Percentiles rank a stretch among this genome's conserved stretches.
These are phyloP conservation scores for Melanchra persicariae DNA, from an alignment of 2,888 invertebrate genomes.

Conservation along the genomic window DNA sequence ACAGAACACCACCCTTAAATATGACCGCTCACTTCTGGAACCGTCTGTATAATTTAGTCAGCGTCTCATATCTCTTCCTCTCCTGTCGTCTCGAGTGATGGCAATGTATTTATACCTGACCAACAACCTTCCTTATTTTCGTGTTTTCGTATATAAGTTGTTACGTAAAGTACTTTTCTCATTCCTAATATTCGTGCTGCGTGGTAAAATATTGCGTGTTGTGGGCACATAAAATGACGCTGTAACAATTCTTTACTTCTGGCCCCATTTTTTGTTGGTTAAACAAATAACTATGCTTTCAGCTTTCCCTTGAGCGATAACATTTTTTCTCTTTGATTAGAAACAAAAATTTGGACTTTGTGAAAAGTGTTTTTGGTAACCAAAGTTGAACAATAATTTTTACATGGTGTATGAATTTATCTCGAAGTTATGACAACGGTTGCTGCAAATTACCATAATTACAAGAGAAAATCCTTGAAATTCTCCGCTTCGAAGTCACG, in stretches of 20 bases:
- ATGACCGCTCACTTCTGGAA: too few species aligned
- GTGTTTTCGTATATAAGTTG: neutral
- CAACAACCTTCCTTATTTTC: neutral
- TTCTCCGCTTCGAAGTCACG: neutral
- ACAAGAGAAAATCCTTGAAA: too few species aligned
- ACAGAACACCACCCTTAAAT: too few species aligned
- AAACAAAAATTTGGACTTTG: neutral
- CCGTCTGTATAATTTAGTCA: too few species aligned
- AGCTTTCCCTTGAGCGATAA: slow-evolving; percentile 13
- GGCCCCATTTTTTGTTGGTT: slow-evolving; percentile 31
- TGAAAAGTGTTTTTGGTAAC: neutral
- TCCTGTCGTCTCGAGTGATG: too few species aligned
- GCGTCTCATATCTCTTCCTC: too few species aligned
- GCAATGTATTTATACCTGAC: neutral
- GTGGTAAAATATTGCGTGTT: slow-evolving; percentile 50
- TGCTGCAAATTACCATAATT: too few species aligned
- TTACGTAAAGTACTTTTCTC: slow-evolving; percentile 20
- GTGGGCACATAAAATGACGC: slow-evolving; percentile 29
- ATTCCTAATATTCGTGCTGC: slow-evolving; percentile 28
- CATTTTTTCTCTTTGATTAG: neutral
- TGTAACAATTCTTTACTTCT: slow-evolving; percentile 21
- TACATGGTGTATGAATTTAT: neutral
- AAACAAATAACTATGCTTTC: slow-evolving; percentile 32
- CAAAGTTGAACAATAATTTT: neutral
- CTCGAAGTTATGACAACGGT: neutral